phyloP scores from a whole-genome alignment of 2,113 vertebrate species.

The Corythornis madagascariensis region DNA sequence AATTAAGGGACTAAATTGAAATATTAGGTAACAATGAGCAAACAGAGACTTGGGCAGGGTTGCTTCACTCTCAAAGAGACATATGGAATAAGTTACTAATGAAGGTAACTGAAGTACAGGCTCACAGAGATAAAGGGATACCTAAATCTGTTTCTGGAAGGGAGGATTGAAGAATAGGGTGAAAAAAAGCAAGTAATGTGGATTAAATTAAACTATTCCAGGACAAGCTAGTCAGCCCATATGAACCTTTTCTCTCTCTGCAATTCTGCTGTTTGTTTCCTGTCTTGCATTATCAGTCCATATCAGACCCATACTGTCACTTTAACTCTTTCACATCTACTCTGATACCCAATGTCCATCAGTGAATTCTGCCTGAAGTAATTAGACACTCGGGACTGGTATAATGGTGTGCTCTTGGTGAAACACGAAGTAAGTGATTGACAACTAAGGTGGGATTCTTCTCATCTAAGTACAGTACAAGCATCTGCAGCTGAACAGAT shows the following conservation, averaged over 20 bases:
- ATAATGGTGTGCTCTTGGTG: neutral
- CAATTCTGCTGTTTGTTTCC: neutral
- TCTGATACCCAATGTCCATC: neutral
- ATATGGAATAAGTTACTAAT: slow-evolving; percentile 56
- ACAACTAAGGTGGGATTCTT: neutral
- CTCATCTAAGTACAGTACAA: neutral
- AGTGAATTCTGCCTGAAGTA: neutral
- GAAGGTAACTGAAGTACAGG: slow-evolving; percentile 38
- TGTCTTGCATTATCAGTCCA: neutral
- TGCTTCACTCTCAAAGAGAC: slow-evolving; percentile 18
- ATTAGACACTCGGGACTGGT: neutral
- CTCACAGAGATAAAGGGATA: slow-evolving; percentile 43
- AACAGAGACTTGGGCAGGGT: neutral
- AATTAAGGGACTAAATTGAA: slow-evolving; percentile 26
- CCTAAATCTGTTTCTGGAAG: slow-evolving; percentile 38
- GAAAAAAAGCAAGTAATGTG: slow-evolving; percentile 33
- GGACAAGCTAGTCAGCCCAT: neutral
- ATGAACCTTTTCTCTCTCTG: neutral
- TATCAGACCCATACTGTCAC: neutral
- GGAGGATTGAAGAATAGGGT: slow-evolving; percentile 48
- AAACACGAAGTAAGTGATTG: neutral
- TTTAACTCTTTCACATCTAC: neutral
- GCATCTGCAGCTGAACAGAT: neutral
- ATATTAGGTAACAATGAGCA: slow-evolving; percentile 56
- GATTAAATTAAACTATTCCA: slow-evolving; percentile 27